Percentiles rank a stretch among this genome's conserved stretches.
These are phyloP conservation scores for Lepeophtheirus nordmannii DNA, from an alignment of 2,888 invertebrate genomes.

Conservation along the genomic window DNA sequence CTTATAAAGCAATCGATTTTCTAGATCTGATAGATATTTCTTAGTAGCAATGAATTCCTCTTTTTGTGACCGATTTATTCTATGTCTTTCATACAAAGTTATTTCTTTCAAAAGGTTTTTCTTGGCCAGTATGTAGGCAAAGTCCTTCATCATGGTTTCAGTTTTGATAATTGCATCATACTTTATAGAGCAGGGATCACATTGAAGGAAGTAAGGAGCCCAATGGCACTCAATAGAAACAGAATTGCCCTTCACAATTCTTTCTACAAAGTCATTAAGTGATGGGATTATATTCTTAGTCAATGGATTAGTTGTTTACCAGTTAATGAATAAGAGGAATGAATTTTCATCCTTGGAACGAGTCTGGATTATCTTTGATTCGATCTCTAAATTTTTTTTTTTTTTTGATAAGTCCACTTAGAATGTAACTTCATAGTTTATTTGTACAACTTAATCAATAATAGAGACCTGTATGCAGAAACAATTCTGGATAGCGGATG, in stretches of 20 bases:
- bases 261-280: constrained; percentile 24
- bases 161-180: constrained; percentile 26
- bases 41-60: too few relatives aligned
- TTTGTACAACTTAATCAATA: neutral
- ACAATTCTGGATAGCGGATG: constrained; percentile 20
- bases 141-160: constrained; percentile 25
- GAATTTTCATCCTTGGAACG: neutral
- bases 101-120: too few relatives aligned
- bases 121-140: neutral
- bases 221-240: constrained; percentile 27
- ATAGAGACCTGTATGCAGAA: constrained; percentile 20
- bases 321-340: neutral
- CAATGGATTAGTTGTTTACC: neutral
- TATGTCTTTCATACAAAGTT: too few relatives aligned
- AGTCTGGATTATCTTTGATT: neutral
- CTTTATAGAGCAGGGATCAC: constrained; percentile 26
- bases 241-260: constrained; percentile 9
- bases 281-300: constrained; percentile 2
- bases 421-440: neutral
- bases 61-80: too few relatives aligned
- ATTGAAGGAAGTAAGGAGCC: constrained; percentile 27
- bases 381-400: constrained; percentile 3
- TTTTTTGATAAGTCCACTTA: neutral
- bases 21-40: too few relatives aligned
- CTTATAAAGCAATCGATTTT: too few relatives aligned